A percentile compares a stretch with the other conserved stretches of the same genome.
Evolutionary conservation across 92 coral and sea anemone species (phyloP).

Genomic region (Phenganax stokvisi): DNA sequence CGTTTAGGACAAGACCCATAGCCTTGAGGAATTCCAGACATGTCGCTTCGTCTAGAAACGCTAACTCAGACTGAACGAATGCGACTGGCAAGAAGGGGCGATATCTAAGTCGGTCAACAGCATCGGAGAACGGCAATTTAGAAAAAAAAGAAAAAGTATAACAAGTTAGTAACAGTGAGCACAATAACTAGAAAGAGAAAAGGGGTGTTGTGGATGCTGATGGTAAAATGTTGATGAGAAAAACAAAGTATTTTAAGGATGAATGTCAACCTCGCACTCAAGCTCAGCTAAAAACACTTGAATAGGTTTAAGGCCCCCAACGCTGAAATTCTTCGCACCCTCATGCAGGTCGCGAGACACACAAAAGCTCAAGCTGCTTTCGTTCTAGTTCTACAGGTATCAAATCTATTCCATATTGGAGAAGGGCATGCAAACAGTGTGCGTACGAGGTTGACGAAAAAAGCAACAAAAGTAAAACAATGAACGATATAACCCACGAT

Average conservation of each 20-base stretch:
- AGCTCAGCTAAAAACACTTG: too few species aligned
- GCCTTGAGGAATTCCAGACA: constrained; percentile 91
- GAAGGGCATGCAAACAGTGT: background rate
- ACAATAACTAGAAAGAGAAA: background rate
- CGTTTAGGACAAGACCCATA: constrained; percentile 73
- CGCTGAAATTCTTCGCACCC: too few species aligned
- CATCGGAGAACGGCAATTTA: constrained; percentile 16
- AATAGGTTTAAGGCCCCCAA: too few species aligned
- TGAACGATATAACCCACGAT: constrained; percentile 90
- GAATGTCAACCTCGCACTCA: too few species aligned
- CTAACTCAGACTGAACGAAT: constrained; percentile 99
- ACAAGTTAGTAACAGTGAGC: constrained; percentile 30
- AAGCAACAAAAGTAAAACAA: background rate
- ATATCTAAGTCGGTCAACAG: constrained; percentile 57
- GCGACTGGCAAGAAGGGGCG: constrained; percentile 97
- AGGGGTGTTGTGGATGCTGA: background rate
- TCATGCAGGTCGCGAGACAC: too few species aligned
- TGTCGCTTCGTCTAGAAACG: constrained; percentile 83
- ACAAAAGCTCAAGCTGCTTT: too few species aligned
- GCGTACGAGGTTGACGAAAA: background rate
- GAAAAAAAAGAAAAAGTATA: constrained; percentile 12
- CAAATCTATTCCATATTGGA: background rate
- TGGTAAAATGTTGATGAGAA: background rate
- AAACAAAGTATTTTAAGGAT: too few species aligned
- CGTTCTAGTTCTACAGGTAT: too few species aligned